Base-by-base conservation (phyloP, 2,888 invertebrate species). In the Mesorhabditis sp. region DNA sequence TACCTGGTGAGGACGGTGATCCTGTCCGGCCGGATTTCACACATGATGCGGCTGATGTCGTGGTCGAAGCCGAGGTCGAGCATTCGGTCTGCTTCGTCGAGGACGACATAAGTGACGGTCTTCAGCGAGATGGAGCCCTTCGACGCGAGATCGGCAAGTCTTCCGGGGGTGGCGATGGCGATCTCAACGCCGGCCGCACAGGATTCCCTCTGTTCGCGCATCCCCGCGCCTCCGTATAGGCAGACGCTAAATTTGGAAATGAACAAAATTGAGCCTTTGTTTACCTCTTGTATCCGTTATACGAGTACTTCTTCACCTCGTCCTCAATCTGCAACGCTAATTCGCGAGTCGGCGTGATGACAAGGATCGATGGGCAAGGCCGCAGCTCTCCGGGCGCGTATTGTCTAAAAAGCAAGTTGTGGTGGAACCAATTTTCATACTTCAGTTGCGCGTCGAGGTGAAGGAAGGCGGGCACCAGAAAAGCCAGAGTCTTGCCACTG, bases 1-100 rank as follows among this genome's bases (percentile, higher is more conserved):
- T 65, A 90, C 90, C 92, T 92, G 0, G 95, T 96, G 94, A 96
- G 94, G 0, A 95, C 91, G n/a, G 94, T 94, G 86, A 96, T 95
- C 68, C 94, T 88, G 85, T 93, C 93, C 5, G 94, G 93, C 68
- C 93, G 90, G 42, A 94, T 90, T 83, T 92, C 91, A 71, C 92
- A 88, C 76, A 94, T 87, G 13, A 92, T 90, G 85, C 92, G 92
- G 61, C 92, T 71, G 76, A 96, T 89, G 73, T 89, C 88, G 5
- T 88, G 88, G 77, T 89, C 88, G 86, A 89, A 89, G 2, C 89
- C 89, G 88, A 89, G 87, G 81, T 89, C 89, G 67, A 89, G 82
- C 89, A 89, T 89, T 13, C 89, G 80, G 76, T 96, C 89, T 91
- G 89, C 89, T 88, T 96, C 95, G 88, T 96, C 95, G 69, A 96